phyloP scores from a whole-genome alignment of 2,888 invertebrate species.

The Lysandra coridon region DNA sequence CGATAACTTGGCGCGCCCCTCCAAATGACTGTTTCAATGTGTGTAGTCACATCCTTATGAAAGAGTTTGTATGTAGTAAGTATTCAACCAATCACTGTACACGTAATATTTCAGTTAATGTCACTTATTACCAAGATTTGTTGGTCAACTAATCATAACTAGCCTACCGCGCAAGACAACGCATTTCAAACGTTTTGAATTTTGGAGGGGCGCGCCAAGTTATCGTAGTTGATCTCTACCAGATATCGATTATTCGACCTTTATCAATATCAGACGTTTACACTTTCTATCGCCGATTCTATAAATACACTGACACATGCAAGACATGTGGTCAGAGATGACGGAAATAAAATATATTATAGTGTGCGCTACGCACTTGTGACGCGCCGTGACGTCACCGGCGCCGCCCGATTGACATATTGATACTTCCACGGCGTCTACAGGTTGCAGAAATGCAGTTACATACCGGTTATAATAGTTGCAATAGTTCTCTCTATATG shows the following conservation, averaged over 20 bases:
- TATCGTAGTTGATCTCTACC: too few relatives aligned
- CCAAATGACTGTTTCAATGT: too few relatives aligned
- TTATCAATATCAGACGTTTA: slow-evolving; percentile 26
- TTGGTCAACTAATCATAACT: too few relatives aligned
- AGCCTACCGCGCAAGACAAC: too few relatives aligned
- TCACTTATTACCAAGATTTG: too few relatives aligned
- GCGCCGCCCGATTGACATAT: slow-evolving; percentile 41
- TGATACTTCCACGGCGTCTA: slow-evolving; percentile 19
- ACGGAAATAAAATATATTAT: slow-evolving; percentile 55
- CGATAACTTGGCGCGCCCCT: too few relatives aligned
- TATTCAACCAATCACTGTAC: too few relatives aligned
- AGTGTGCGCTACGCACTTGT: slow-evolving; percentile 61
- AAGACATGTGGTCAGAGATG: slow-evolving; percentile 67
- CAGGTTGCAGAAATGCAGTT: slow-evolving; percentile 1
- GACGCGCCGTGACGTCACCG: slow-evolving; percentile 66
- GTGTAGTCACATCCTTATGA: too few relatives aligned
- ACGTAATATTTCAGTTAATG: too few relatives aligned
- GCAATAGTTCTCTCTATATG: not conserved
- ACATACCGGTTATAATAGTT: not conserved
- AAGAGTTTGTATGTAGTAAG: too few relatives aligned
- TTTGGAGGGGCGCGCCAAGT: too few relatives aligned
- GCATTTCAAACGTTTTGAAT: too few relatives aligned
- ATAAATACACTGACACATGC: slow-evolving; percentile 65
- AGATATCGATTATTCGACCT: slow-evolving; percentile 27
- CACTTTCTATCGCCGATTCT: slow-evolving; percentile 58